Base-by-base conservation (phyloP, 1,140 invertebrate species). In the Sycophila sp. region DNA sequence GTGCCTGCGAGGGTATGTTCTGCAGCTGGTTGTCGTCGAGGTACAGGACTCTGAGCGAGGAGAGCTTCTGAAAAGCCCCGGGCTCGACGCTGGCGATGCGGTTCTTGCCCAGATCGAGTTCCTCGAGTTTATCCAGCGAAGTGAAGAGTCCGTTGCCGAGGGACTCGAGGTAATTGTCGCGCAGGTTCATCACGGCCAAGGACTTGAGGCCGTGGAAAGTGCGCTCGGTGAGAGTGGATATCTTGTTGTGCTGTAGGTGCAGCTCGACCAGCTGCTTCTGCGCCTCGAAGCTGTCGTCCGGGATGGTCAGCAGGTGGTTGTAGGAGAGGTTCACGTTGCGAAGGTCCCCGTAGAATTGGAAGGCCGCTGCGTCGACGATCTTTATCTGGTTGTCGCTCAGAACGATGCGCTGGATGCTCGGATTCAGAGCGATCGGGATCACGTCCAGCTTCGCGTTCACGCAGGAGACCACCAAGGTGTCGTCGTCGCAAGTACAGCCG, bases 361-460 rank as follows among this genome's bases (percentile, higher is more conserved):
- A 94, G 0, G 88, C 87, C 2, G 93, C 93, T 10, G 91, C 91
- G 80, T 95, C 94, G 45, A 97, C 93, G 19, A 91, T 93, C 81
- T 94, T 94, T 76, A 97, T 95, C 75, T 91, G 91, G 81, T 96
- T 97, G 78, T 93, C 94, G 75, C 91, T 91, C 32, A 97, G 89
- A 51, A 94, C 91, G 63, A 96, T 89, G 24, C 93, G 88, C 81
- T 94, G 92, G 62, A 96, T 94, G 74, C 92, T 93, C 3, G 96
- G 96, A 84, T 97, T 97, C 45, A 97, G 87, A 1, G 95, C 94
- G 74, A 97, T 96, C 38, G 95, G 96, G 47, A 97, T 91, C 15
- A 96, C 93, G 83, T 96, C 94, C 42, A 97, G 86, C 69, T 92
- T 93, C 74, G 93, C 94, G 77, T 91, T 91, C 72, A 94, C 90